A percentile compares a stretch with the other conserved stretches of the same genome.
phyloP scores from a whole-genome alignment of 1,140 invertebrate species.

The Cherax quadricarinatus region DNA sequence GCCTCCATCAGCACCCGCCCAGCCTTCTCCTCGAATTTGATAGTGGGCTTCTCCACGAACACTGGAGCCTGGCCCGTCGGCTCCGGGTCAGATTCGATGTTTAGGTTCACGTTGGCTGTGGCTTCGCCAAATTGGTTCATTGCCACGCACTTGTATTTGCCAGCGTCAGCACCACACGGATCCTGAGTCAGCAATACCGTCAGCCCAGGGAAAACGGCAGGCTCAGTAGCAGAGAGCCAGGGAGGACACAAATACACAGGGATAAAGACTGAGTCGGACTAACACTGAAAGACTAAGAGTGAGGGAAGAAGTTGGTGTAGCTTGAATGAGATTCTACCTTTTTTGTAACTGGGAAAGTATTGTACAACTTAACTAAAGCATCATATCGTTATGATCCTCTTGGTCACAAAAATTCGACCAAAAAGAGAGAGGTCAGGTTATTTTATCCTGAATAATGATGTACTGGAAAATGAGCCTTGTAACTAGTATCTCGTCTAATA shows the following conservation, averaged over 20 bases:
- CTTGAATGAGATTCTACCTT: too few relatives aligned
- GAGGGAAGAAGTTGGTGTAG: background rate
- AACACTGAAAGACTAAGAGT: background rate
- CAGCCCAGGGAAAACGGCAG: constrained; percentile 20
- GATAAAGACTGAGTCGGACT: background rate
- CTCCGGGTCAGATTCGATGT: constrained; percentile 96
- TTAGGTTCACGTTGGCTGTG: constrained; percentile 98
- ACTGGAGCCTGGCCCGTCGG: constrained; percentile 95
- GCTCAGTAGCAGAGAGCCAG: background rate
- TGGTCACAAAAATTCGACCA: too few relatives aligned
- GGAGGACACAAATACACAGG: background rate
- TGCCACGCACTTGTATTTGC: constrained; percentile 97
- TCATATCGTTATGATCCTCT: too few relatives aligned
- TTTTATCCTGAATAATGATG: too few relatives aligned
- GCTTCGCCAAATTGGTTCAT: constrained; percentile 98
- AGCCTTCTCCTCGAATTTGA: constrained; percentile 96
- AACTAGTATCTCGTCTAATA: too few relatives aligned
- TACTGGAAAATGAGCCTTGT: too few relatives aligned
- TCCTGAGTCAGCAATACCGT: constrained; percentile 81
- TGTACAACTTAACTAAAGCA: too few relatives aligned
- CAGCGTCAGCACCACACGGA: constrained; percentile 94
- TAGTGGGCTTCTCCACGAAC: constrained; percentile 98
- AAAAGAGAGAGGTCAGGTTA: too few relatives aligned
- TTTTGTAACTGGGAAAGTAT: too few relatives aligned
- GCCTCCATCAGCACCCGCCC: constrained; percentile 97